Percentiles rank a stretch among this genome's conserved stretches.
Conservation (phyloP, 1,140 invertebrate genomes). For the Heterodera carotae region DNA sequence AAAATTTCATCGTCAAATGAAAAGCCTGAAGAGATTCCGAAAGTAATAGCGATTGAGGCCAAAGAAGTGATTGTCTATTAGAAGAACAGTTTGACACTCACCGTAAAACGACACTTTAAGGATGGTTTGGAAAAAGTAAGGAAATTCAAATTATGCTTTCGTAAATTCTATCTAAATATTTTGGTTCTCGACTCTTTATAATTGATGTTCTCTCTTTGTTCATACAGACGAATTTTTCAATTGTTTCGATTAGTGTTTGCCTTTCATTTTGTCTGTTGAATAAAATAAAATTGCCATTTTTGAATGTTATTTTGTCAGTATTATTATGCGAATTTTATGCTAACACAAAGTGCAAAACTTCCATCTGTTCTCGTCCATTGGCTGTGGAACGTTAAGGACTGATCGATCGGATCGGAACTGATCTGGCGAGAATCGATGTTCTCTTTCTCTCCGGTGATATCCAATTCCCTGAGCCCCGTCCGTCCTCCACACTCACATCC, state of each 20-base stretch:
- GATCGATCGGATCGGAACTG: slow-evolving; percentile 3
- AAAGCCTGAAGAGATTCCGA: background rate
- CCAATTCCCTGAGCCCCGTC: background rate
- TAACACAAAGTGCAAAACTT: background rate
- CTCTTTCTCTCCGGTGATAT: background rate
- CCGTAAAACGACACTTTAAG: too few species aligned
- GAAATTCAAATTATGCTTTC: too few species aligned
- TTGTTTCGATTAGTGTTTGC: too few species aligned
- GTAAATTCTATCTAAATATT: too few species aligned
- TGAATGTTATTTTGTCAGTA: background rate
- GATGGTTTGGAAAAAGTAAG: too few species aligned
- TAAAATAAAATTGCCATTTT: too few species aligned
- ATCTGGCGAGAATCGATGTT: background rate
- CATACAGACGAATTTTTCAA: too few species aligned
- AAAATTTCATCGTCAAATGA: background rate
- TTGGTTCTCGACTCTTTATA: too few species aligned
- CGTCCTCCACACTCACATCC: background rate
- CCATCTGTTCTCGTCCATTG: background rate
- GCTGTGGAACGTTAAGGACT: background rate
- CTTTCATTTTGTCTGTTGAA: too few species aligned
- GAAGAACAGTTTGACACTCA: too few species aligned
- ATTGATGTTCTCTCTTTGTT: too few species aligned
- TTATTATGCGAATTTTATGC: background rate
- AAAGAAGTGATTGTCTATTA: slow-evolving; percentile 2
- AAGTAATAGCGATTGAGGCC: background rate